These are phyloP conservation scores for Moxostoma hubbsi DNA, from an alignment of 2,797 vertebrate species.

Conservation along the genomic window DNA sequence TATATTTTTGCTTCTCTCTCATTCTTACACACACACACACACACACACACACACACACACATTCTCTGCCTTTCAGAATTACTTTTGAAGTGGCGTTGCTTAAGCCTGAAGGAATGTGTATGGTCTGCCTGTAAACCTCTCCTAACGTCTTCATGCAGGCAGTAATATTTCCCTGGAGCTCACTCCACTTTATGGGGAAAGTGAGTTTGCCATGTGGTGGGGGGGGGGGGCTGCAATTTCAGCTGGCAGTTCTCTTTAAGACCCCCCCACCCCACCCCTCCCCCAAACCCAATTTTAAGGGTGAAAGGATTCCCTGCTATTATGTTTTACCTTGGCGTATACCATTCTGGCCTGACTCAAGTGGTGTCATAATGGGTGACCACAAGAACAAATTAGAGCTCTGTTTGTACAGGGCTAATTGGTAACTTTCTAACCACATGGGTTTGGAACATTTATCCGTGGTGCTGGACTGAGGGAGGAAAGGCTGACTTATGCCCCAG, in stretches of 20 bases:
- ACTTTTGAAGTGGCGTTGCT: slow-evolving; percentile 53
- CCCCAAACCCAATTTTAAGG: neutral
- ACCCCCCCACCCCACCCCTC: neutral
- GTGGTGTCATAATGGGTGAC: slow-evolving; percentile 66
- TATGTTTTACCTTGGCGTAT: slow-evolving; percentile 66
- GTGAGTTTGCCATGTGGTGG: slow-evolving; percentile 66
- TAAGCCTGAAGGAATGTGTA: slow-evolving; percentile 65
- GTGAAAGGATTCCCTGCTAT: slow-evolving; percentile 58
- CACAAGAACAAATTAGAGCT: slow-evolving; percentile 70
- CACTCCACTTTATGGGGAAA: slow-evolving; percentile 59
- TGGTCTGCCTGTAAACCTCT: slow-evolving; percentile 65
- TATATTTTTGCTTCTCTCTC: neutral
- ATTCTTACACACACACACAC: too few relatives aligned
- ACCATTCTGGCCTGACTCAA: slow-evolving; percentile 59
- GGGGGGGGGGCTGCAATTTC: slow-evolving; percentile 66
- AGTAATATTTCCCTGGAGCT: slow-evolving; percentile 68
- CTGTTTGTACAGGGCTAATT: slow-evolving; percentile 75
- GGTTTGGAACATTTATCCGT: slow-evolving; percentile 25
- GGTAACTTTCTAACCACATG: slow-evolving; percentile 66
- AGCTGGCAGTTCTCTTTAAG: slow-evolving; percentile 62
- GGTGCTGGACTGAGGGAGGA: neutral
- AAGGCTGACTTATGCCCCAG: neutral
- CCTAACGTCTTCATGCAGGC: slow-evolving; percentile 64
- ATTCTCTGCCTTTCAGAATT: slow-evolving; percentile 8
- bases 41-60: slow-evolving; percentile 14